Percentiles rank a stretch among this genome's conserved stretches.
phyloP scores from a whole-genome alignment of 2,888 invertebrate genomes.

The Calliscelio sp. region DNA sequence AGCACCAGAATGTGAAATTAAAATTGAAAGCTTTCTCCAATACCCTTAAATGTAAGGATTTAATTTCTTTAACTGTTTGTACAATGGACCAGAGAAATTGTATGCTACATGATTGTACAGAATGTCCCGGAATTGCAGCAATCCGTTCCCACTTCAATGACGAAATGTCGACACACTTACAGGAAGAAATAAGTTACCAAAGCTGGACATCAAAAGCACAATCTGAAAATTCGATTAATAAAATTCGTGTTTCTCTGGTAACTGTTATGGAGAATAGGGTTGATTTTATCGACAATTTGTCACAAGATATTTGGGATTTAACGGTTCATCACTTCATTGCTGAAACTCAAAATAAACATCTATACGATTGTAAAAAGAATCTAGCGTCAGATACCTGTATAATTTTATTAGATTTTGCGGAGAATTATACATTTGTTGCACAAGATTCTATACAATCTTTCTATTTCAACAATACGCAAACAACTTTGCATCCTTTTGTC shows the following conservation, averaged over 20 bases:
- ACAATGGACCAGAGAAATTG: constrained; percentile 17
- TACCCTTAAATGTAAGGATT: constrained; percentile 17
- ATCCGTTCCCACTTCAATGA: constrained; percentile 14
- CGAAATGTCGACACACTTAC: not conserved
- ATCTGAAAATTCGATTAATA: too few species aligned
- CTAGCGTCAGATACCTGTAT: constrained; percentile 53
- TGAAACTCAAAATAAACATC: not conserved
- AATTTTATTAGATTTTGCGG: constrained; percentile 49
- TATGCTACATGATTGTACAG: constrained; percentile 30
- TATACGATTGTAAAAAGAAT: constrained; percentile 47
- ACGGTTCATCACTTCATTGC: constrained; percentile 1
- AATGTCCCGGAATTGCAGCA: constrained; percentile 22
- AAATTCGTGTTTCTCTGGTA: constrained; percentile 15
- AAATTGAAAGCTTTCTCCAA: constrained; percentile 33
- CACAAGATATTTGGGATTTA: constrained; percentile 43
- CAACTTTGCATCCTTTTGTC: constrained; percentile 35
- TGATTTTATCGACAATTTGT: not conserved
- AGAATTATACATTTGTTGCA: constrained; percentile 58
- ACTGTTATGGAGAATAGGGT: not conserved
- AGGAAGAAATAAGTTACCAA: constrained; percentile 2
- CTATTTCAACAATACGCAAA: constrained; percentile 19
- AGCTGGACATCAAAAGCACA: constrained; percentile 8
- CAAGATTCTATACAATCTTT: constrained; percentile 48
- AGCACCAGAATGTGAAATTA: constrained; percentile 47
- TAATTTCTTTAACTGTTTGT: constrained; percentile 24